Conservation (phyloP, 2,888 invertebrate species). For the Brachylomia viminalis region DNA sequence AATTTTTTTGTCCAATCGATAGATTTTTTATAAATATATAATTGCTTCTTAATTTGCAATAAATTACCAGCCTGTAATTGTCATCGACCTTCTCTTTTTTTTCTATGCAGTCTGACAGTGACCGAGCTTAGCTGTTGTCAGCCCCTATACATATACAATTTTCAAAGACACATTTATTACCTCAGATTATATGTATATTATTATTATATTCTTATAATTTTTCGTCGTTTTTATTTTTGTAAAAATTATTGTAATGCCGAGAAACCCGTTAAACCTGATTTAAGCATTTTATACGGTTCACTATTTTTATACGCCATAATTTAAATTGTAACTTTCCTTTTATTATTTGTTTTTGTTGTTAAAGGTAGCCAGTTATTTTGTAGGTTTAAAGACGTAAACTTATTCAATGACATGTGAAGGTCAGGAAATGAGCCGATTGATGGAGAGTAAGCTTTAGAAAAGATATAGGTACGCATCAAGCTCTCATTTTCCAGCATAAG, state of each 20-base stretch:
- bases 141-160: too few relatives aligned
- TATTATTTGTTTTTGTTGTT: neutral
- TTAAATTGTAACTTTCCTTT: constrained; percentile 22
- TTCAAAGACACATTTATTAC: neutral
- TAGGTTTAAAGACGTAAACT: neutral
- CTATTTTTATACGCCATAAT: neutral
- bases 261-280: constrained; percentile 27
- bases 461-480: too few relatives aligned
- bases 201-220: neutral
- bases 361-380: neutral
- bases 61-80: too few relatives aligned
- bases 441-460: neutral
- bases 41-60: too few relatives aligned
- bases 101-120: too few relatives aligned
- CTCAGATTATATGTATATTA: too few relatives aligned
- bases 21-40: too few relatives aligned
- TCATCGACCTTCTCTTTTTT: too few relatives aligned
- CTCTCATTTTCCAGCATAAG: too few relatives aligned
- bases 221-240: constrained; percentile 19
- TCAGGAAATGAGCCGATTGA: neutral
- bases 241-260: constrained; percentile 5
- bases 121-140: too few relatives aligned
- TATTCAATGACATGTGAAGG: neutral
- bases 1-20: too few relatives aligned
- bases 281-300: constrained; percentile 6